Base-by-base conservation (phyloP, 2,888 invertebrate genomes). In the Sphecodes monilicornis region DNA sequence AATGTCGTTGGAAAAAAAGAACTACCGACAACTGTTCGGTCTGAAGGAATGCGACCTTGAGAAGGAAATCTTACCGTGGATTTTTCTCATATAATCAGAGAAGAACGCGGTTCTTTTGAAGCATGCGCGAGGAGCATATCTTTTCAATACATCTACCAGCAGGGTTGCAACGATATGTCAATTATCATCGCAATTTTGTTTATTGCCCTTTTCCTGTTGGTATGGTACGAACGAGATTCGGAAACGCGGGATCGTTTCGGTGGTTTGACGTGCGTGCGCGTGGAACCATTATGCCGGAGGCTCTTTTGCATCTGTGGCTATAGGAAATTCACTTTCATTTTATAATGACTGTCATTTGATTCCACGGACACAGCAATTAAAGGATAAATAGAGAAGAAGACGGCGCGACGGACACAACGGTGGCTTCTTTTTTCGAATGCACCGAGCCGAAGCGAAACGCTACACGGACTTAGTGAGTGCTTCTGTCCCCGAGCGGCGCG, bases 221-320 rank as follows among this genome's bases (percentile, higher is more conserved):
- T n/a, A 16, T 32, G 46, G 1, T 39, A 46, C 29, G 29, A 32
- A 79, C n/a, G 66, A 68, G 71, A 80, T 54, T 79, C 57, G 73
- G 64, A 73, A 73, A 43, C 60, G 70, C 39, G 26, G n/a, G n/a
- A 16, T 29, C 70, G 66, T 46, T 72, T 74, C 29, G 64, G 5
- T 43, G 26, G 43, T 18, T 36, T 39, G 36, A 11, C 39, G 26
- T 41, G 39, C 70, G 41, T 82, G 81, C 41, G 71, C 68, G 57
- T 50, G 32, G 18, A 60, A 10, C 66, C 70, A 83, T 83, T 82
- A 83, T 46, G 74, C n/a, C 71, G 57, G 16, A 26, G 57, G 57
- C 29, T 29, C 54, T 36, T n/a, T 32, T 32, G 22, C 36, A n/a
- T 64, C 64, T 32, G 16, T 41, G 36, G 22, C 26, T n/a, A 39